Evolutionary conservation across 2,888 invertebrate genomes (phyloP).

Genomic region (Clivina fossor): DNA sequence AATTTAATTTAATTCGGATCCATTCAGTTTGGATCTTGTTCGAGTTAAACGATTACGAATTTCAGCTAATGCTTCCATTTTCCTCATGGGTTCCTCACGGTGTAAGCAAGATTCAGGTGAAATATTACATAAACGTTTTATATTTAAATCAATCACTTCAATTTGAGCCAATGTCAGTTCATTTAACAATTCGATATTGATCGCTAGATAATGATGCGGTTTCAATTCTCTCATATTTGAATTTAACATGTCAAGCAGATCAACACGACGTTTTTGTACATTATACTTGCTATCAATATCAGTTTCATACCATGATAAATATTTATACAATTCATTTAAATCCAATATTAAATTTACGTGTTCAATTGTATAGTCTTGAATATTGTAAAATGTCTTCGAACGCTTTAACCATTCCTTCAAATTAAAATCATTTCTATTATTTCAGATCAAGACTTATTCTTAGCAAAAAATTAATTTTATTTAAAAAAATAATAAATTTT

Average conservation of each 20-base stretch:
- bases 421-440: not conserved
- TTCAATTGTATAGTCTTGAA: slow-evolving; percentile 61
- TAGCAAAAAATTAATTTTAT: no score
- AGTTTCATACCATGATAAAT: slow-evolving; percentile 71
- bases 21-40: slow-evolving; percentile 3
- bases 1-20: no score
- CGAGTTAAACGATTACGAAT: slow-evolving; percentile 44
- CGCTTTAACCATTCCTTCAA: slow-evolving; percentile 58
- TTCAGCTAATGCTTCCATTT: slow-evolving; percentile 43
- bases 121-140: slow-evolving; percentile 56
- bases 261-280: slow-evolving; percentile 62
- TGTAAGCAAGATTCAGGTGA: slow-evolving; percentile 36
- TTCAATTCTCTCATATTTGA: slow-evolving; percentile 59
- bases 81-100: slow-evolving; percentile 36
- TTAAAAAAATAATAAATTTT: no score
- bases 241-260: slow-evolving; percentile 61
- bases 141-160: slow-evolving; percentile 63
- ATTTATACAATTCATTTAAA: slow-evolving; percentile 65
- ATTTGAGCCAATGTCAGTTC: slow-evolving; percentile 65
- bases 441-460: no score
- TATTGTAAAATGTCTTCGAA: slow-evolving; percentile 60
- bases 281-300: slow-evolving; percentile 64
- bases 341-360: slow-evolving; percentile 63
- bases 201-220: slow-evolving; percentile 57
- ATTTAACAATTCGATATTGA: slow-evolving; percentile 52